Evolutionary conservation across 2,113 vertebrate species (phyloP).

Genomic region (Phrynosoma blainvillii): DNA sequence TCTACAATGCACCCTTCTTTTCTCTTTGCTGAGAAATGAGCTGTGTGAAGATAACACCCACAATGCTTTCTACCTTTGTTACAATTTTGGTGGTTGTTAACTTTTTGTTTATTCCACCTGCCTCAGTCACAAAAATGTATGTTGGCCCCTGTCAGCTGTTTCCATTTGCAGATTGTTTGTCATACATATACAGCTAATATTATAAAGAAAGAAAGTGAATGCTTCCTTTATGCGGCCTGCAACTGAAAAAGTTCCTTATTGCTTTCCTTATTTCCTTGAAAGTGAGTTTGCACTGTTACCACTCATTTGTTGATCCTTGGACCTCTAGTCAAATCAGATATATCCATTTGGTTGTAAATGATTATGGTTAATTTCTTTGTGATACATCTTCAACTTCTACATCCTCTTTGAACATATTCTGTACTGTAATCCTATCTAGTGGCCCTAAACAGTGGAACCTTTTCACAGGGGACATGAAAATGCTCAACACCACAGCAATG

Average conservation of each 20-base stretch:
- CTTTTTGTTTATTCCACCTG: not conserved
- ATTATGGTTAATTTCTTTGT: not conserved
- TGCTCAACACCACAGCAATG: not conserved
- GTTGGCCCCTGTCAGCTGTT: not conserved
- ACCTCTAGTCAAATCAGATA: not conserved
- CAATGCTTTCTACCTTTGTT: not conserved
- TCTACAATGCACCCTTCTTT: too few species aligned
- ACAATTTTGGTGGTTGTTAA: not conserved
- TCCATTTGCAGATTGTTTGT: not conserved
- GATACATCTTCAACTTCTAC: not conserved
- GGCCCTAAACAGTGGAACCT: not conserved
- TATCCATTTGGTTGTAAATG: not conserved
- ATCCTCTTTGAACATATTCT: not conserved
- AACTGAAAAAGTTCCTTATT: not conserved
- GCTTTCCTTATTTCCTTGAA: not conserved
- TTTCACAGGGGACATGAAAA: not conserved
- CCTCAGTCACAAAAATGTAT: not conserved
- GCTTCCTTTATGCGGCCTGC: not conserved
- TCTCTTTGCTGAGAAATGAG: not conserved
- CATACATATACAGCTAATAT: not conserved
- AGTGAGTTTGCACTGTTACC: not conserved
- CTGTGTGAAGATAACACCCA: not conserved
- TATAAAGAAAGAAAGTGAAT: not conserved
- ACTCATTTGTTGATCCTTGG: not conserved
- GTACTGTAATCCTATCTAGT: not conserved